Base-by-base conservation (phyloP, 35 echinoderm and acorn worm genomes). In the Ophioderma brevispina region DNA sequence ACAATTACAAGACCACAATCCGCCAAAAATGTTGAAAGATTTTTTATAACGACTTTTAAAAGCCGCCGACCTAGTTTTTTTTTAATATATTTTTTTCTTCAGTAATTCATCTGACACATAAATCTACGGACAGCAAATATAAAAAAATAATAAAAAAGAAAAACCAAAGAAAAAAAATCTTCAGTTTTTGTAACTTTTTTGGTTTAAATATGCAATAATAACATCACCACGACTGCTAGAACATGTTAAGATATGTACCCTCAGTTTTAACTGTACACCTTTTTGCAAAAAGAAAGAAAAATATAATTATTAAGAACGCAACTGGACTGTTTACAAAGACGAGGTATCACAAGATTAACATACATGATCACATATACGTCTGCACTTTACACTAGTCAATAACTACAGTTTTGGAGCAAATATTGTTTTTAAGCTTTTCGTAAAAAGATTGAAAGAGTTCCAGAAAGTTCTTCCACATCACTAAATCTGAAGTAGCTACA, bases 81-180 rank as follows among this genome's bases (percentile, higher is more conserved):
- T 70, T 70, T 70, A 15, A 3, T 4, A 70, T 15, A 18, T 70
- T 13, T 70, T 30, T 70, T 70, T 70, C n/a, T 70, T 30, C n/a
- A 8, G n/a, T 70, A 70, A 70, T 70, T 70, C 8, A 4, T 30
- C 15, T 70, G 59, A 70, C 59, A 70, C 59, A 70, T 70, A 70
- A 70, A 70, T 70, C 59, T 70, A 70, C 17, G 2, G 59, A 70
- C 59, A 70, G 59, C 59, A 70, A 70, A 70, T 70, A 70, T 70
- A 70, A 70, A n/a, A 52, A 70, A 70, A 70, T 70, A 70, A 70
- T 70, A 70, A 70, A 70, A 70, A 70, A 70, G 59, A 70, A 70
- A 70, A 70, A 70, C 59, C 59, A 70, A 70, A 70, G 59, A 70
- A 70, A 70, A 52, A 52, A 70, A 70, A 70, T 70, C 59, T 70